Evolutionary conservation across 2,113 vertebrate genomes (phyloP), one percentile per base, ranked within the genome.

Genomic region (Trochalopteron elliotii): DNA sequence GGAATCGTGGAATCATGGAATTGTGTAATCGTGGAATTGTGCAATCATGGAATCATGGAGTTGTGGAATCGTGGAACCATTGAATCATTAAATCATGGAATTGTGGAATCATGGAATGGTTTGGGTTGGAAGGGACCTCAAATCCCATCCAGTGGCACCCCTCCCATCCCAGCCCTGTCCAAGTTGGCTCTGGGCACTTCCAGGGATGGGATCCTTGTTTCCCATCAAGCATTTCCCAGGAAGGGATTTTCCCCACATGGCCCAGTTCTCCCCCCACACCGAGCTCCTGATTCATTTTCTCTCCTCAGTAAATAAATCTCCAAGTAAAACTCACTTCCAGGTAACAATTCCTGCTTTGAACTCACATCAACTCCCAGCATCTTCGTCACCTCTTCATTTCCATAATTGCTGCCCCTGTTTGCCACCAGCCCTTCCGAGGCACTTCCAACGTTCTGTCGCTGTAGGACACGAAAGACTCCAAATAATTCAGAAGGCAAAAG

Each of bases 371-470:
- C 53, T 52, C 67, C 59, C 50, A 33, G 3, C 18, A 8, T 55
- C 74, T 2, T 14, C 7, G 1, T 37, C 45, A 53, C 61, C 77
- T 76, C 79, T 37, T 59, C 31, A 72, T 72, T 84, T 47, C 52
- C 53, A 8, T 85, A 49, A 92, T 74, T 53, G 9, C 44, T 37
- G 47, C 59, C 79, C 71, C 21, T 24, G 42, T 53, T 96, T 95
- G 53, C 81, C 57, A 15, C 92, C 53, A 57, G 93, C 55, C 63
- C 87, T 92, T 83, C 47, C 2, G 15, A 90, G 87, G 82, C 39
- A 81, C 90, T 92, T 60, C 42, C 28, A 44, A 44, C 17, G 7
- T 44, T 44, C 44, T 19, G 44, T 19, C 7, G 18, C 44, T 44
- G 44, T 44, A 19, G 44, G 44, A 44, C 44, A 44, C 18, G 18